Conservation (phyloP, 2,113 vertebrate species). For the Choloepus hoffmanni region DNA sequence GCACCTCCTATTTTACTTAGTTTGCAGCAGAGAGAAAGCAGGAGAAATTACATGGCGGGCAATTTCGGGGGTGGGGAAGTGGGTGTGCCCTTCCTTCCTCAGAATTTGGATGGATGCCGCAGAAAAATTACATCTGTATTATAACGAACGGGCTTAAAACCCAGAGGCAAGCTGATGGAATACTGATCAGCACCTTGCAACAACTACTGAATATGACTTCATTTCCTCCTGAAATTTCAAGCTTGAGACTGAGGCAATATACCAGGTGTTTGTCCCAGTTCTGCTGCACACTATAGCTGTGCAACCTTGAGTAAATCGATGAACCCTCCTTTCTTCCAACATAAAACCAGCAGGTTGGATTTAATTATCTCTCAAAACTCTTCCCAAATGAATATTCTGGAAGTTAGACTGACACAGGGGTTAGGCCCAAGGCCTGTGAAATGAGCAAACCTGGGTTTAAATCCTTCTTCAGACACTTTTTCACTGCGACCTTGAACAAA, state of each 20-base stretch:
- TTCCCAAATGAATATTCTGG: background rate
- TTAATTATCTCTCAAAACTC: background rate
- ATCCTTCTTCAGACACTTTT: background rate
- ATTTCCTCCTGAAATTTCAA: constrained; percentile 57
- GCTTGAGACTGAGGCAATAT: background rate
- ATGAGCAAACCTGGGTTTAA: background rate
- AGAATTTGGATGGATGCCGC: background rate
- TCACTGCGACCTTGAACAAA: background rate
- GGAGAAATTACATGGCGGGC: background rate
- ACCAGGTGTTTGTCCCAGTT: background rate
- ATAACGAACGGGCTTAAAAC: background rate
- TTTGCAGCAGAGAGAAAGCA: background rate
- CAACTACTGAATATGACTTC: constrained; percentile 44
- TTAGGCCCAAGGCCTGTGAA: background rate
- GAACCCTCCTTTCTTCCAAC: background rate
- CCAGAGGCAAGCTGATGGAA: background rate
- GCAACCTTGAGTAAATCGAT: background rate
- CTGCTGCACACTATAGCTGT: background rate
- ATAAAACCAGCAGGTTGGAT: background rate
- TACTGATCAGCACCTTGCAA: background rate
- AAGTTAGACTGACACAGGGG: background rate
- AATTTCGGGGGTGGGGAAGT: background rate
- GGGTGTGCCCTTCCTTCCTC: constrained; percentile 19
- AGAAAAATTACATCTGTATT: constrained; percentile 43
- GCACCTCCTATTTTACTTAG: background rate